phyloP scores from a whole-genome alignment of 2,888 invertebrate genomes.

The Tinea trinotella region DNA sequence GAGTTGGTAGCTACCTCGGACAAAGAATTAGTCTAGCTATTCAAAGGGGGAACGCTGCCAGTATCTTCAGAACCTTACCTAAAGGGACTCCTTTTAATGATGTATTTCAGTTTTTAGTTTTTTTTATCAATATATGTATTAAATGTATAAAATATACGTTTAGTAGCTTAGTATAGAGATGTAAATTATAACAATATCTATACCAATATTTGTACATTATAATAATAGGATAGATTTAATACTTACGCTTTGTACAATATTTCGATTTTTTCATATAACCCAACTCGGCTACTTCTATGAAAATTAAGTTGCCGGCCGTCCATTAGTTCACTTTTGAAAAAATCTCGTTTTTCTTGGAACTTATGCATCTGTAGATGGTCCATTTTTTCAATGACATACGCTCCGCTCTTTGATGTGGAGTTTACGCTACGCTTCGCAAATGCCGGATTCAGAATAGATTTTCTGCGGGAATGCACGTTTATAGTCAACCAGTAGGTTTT shows the following conservation, averaged over 20 bases:
- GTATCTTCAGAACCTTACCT: too few relatives aligned
- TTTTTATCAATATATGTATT: too few relatives aligned
- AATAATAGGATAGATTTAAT: too few relatives aligned
- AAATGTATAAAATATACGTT: too few relatives aligned
- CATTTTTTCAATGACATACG: constrained; percentile 33
- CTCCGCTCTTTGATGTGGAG: constrained; percentile 24
- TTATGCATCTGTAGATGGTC: constrained; percentile 61
- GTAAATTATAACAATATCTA: too few relatives aligned
- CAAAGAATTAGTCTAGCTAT: too few relatives aligned
- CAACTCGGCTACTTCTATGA: constrained; percentile 75
- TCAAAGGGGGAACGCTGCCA: too few relatives aligned
- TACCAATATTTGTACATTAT: too few relatives aligned
- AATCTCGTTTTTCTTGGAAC: constrained; percentile 46
- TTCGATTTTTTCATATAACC: constrained; percentile 77
- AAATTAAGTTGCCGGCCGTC: constrained; percentile 51
- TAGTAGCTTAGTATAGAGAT: too few relatives aligned
- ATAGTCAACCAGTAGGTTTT: constrained; percentile 25
- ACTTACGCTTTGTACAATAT: constrained; percentile 76
- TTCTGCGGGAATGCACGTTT: constrained; percentile 34
- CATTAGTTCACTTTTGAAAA: constrained; percentile 46
- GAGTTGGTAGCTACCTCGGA: too few relatives aligned
- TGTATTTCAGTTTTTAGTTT: too few relatives aligned
- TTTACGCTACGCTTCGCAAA: constrained; percentile 61
- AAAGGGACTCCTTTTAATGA: too few relatives aligned
- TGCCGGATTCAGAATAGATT: constrained; percentile 60